phyloP scores from a whole-genome alignment of 2,888 invertebrate species.

The Pyrochroa serraticornis region DNA sequence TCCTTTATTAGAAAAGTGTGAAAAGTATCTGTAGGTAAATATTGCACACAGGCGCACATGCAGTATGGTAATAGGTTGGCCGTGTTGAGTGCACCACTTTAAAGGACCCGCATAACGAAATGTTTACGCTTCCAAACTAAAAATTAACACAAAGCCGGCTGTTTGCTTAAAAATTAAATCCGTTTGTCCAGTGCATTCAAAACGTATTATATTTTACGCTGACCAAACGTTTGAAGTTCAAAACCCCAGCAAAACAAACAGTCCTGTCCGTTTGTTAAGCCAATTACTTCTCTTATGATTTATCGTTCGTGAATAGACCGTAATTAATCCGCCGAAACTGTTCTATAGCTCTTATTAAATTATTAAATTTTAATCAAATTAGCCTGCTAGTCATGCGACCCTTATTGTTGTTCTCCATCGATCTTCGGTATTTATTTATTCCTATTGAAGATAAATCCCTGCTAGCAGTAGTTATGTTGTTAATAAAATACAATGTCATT shows the following conservation, averaged over 20 bases:
- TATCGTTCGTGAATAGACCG: conserved; percentile 43
- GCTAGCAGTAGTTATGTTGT: too few relatives aligned
- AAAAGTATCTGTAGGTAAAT: too few relatives aligned
- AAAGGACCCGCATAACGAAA: conserved; percentile 10
- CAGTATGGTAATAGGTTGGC: conserved; percentile 5
- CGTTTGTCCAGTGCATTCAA: conserved; percentile 31
- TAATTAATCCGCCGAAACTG: conserved; percentile 42
- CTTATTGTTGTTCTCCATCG: conserved; percentile 3
- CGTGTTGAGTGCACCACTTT: conserved; percentile 4
- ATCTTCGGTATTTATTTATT: conserved; percentile 4
- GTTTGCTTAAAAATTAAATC: conserved; percentile 40
- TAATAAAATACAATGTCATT: too few relatives aligned
- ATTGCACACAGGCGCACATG: conserved; percentile 6
- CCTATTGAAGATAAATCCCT: too few relatives aligned
- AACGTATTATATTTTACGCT: conserved; percentile 34
- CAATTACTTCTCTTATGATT: conserved; percentile 46
- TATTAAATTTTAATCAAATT: conserved; percentile 38
- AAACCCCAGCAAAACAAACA: conserved; percentile 27
- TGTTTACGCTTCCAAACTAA: conserved; percentile 29
- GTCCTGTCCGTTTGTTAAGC: conserved; percentile 37
- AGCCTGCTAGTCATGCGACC: conserved; percentile 16
- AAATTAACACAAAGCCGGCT: conserved; percentile 34
- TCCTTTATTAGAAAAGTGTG: too few relatives aligned
- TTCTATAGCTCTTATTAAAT: conserved; percentile 33
- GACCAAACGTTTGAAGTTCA: conserved; percentile 37